Conservation (phyloP, 2,113 vertebrate genomes). For the Piprites chloris region DNA sequence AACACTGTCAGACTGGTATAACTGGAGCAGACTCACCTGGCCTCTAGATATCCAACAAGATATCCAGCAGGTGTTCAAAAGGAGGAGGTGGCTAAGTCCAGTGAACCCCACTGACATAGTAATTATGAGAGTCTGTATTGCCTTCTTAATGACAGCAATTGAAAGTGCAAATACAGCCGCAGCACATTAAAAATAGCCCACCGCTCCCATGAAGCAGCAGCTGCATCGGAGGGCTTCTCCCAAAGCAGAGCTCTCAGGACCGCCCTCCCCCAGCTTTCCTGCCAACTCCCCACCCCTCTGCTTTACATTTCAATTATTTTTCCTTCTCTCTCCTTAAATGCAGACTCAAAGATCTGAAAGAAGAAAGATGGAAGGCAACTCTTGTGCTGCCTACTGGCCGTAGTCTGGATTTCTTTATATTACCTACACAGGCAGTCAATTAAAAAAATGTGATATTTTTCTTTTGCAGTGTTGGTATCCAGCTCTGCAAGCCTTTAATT, state of each 20-base stretch:
- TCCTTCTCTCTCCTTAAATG: neutral
- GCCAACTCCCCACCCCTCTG: neutral
- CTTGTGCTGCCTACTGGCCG: neutral
- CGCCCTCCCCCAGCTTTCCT: neutral
- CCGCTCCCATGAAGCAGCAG: slow-evolving; percentile 38
- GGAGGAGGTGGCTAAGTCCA: neutral
- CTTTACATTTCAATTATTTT: slow-evolving; percentile 31
- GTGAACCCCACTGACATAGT: neutral
- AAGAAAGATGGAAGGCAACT: slow-evolving; percentile 4
- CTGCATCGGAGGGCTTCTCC: slow-evolving; percentile 54
- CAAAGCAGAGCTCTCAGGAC: neutral
- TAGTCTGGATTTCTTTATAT: neutral
- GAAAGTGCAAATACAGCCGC: slow-evolving; percentile 13
- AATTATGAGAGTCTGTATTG: slow-evolving; percentile 22
- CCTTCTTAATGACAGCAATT: slow-evolving; percentile 60
- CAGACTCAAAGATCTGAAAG: neutral
- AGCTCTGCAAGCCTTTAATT: slow-evolving; percentile 21
- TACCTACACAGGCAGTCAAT: neutral
- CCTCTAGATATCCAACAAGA: neutral
- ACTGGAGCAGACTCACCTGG: neutral
- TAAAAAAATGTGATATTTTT: slow-evolving; percentile 2
- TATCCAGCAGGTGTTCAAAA: slow-evolving; percentile 1
- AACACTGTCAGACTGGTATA: neutral
- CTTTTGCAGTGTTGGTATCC: neutral
- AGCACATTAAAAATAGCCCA: slow-evolving; percentile 51